These are phyloP conservation scores for Lineus longissimus DNA, from an alignment of 1,140 invertebrate genomes.

Conservation along the genomic window DNA sequence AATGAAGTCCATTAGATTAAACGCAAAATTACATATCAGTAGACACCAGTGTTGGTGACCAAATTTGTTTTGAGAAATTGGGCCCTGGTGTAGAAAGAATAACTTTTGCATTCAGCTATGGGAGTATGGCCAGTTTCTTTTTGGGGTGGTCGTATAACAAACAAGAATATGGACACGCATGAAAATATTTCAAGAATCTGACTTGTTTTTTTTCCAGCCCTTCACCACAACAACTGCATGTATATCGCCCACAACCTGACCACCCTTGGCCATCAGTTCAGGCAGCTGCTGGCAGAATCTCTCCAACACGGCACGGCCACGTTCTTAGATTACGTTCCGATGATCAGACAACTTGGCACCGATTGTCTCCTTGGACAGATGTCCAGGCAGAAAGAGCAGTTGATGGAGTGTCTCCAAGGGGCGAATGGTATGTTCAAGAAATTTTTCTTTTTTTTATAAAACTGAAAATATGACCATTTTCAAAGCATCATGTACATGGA, in stretches of 20 bases:
- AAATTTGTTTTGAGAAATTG: too few species aligned
- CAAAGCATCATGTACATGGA: neutral
- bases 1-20: too few species aligned
- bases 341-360: conserved; percentile 65
- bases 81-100: too few species aligned
- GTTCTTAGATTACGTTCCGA: conserved; percentile 62
- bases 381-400: conserved; percentile 67
- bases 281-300: conserved; percentile 51
- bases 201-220: conserved; percentile 59
- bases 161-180: too few species aligned
- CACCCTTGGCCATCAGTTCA: conserved; percentile 62
- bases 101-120: too few species aligned
- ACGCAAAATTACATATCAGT: too few species aligned
- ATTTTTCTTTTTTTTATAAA: conserved; percentile 3
- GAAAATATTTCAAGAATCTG: too few species aligned
- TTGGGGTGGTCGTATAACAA: too few species aligned
- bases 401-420: conserved; percentile 67
- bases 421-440: conserved; percentile 59
- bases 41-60: too few species aligned
- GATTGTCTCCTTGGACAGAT: conserved; percentile 70
- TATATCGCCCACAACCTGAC: conserved; percentile 75
- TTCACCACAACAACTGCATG: conserved; percentile 91
- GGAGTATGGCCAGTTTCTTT: neutral
- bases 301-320: conserved; percentile 54
- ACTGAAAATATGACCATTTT: neutral